Percentiles rank a stretch among this genome's conserved stretches.
Conservation (phyloP, 2,113 vertebrate species). For the Tachuris rubrigastra region DNA sequence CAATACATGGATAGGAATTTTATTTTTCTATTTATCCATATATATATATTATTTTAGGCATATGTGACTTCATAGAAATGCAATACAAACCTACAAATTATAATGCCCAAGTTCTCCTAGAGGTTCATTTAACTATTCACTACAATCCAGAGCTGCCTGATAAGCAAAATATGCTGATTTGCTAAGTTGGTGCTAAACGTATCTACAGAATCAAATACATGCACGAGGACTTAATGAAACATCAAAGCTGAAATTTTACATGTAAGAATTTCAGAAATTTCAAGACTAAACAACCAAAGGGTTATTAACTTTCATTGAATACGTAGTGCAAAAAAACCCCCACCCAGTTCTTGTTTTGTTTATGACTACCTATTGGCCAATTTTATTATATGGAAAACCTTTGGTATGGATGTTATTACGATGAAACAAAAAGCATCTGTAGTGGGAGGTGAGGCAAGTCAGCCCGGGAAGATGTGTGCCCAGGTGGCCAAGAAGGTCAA, state of each 20-base stretch:
- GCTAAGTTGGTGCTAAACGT: background rate
- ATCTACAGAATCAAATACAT: background rate
- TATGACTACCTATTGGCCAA: background rate
- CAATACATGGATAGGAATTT: background rate
- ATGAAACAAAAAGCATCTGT: background rate
- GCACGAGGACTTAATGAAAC: background rate
- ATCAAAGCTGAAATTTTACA: background rate
- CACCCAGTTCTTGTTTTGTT: background rate
- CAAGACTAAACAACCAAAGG: background rate
- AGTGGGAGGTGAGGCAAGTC: background rate
- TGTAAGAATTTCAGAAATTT: background rate
- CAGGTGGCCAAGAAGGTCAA: background rate
- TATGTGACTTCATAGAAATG: background rate
- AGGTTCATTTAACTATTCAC: background rate
- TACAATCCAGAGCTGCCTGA: background rate
- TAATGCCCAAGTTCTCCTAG: background rate
- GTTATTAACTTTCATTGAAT: background rate
- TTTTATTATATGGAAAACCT: background rate
- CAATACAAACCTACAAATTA: background rate
- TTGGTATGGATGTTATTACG: background rate
- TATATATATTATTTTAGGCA: background rate
- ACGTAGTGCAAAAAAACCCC: accelerated
- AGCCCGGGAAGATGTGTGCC: background rate
- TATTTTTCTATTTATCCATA: background rate
- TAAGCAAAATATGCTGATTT: background rate